Conservation (phyloP, 2,113 vertebrate genomes). For the Etheostoma cragini region DNA sequence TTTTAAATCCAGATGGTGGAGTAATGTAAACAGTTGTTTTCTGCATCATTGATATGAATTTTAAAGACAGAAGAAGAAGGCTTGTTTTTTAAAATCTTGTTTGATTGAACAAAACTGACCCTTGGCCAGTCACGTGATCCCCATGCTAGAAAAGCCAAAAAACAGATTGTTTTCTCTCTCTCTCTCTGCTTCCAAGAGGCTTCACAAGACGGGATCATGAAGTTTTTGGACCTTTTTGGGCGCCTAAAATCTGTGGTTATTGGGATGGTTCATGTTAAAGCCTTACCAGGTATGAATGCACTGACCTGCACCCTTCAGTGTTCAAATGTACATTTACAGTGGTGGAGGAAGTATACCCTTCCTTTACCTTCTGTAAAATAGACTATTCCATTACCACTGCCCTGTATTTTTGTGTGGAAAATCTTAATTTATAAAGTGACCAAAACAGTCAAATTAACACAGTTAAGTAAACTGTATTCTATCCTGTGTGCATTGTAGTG, state of each 20-base stretch:
- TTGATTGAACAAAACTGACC: constrained; percentile 54
- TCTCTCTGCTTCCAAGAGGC: background rate
- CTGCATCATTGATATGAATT: background rate
- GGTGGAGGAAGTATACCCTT: background rate
- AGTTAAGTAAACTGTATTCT: background rate
- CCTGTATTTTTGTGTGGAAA: background rate
- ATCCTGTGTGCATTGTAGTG: background rate
- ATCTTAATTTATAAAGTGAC: background rate
- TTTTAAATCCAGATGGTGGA: too few relatives aligned
- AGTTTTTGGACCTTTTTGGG: constrained; percentile 82
- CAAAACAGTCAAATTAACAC: background rate
- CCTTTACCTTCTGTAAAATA: background rate
- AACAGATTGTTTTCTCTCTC: background rate
- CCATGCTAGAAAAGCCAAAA: background rate
- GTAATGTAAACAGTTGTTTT: background rate
- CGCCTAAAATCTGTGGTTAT: constrained; percentile 83
- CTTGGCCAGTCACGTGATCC: constrained; percentile 77
- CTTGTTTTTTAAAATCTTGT: background rate
- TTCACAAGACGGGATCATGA: constrained; percentile 71
- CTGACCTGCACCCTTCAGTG: background rate
- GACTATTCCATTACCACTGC: background rate
- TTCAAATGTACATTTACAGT: background rate
- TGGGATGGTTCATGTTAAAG: constrained; percentile 89
- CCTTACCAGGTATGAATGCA: constrained; percentile 86
- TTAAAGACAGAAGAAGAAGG: background rate